These are phyloP conservation scores for Pangasianodon hypophthalmus DNA, from an alignment of 2,113 vertebrate species.

Conservation along the genomic window DNA sequence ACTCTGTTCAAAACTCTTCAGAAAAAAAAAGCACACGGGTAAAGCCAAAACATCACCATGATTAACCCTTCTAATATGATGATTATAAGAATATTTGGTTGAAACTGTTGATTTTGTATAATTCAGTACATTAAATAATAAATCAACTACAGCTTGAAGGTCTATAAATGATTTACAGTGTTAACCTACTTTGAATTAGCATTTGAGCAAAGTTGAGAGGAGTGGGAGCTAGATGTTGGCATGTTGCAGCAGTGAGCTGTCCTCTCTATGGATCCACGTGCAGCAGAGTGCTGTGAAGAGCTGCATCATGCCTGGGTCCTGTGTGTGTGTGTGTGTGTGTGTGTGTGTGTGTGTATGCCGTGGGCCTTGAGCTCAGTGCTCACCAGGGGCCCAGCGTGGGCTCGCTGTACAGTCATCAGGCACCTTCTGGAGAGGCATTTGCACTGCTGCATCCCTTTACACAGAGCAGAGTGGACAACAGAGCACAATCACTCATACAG, in stretches of 20 bases:
- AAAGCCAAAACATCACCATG: background rate
- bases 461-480: constrained; percentile 14
- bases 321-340: constrained; percentile 9
- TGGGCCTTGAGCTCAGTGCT: constrained; percentile 29
- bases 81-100: background rate
- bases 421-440: constrained; percentile 52
- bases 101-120: constrained; percentile 7
- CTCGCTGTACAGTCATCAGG: constrained; percentile 43
- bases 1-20: background rate
- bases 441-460: constrained; percentile 34
- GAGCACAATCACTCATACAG: constrained; percentile 33
- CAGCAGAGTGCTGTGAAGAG: constrained; percentile 32
- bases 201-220: constrained; percentile 25
- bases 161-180: constrained; percentile 29
- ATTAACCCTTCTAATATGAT: background rate
- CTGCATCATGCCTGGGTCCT: constrained; percentile 29
- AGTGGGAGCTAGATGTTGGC: constrained; percentile 47
- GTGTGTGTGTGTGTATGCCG: constrained; percentile 5
- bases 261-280: constrained; percentile 17
- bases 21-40: background rate
- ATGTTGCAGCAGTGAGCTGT: constrained; percentile 23
- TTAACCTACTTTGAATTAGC: constrained; percentile 33
- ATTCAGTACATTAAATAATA: constrained; percentile 15
- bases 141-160: background rate
- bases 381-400: constrained; percentile 45